A percentile compares a stretch with the other conserved stretches of the same genome.
These are phyloP conservation scores for Diorhabda elongata DNA, from an alignment of 1,140 invertebrate genomes.

Conservation along the genomic window DNA sequence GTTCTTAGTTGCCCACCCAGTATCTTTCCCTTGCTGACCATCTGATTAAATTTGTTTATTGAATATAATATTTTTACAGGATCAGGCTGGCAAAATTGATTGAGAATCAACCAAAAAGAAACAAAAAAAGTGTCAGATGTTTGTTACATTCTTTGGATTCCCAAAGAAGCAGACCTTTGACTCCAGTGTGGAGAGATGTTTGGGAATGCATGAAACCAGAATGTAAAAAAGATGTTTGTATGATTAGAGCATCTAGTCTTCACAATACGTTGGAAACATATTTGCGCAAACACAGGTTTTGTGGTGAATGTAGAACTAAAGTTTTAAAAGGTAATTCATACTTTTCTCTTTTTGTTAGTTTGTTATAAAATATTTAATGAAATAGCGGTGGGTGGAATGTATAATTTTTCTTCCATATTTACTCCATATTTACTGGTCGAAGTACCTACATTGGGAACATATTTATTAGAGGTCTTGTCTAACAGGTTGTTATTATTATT, in stretches of 20 bases:
- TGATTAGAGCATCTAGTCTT: constrained; percentile 77
- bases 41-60: background rate
- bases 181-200: constrained; percentile 71
- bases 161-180: constrained; percentile 67
- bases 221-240: constrained; percentile 79
- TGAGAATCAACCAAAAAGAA: constrained; percentile 71
- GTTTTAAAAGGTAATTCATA: constrained; percentile 51
- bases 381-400: too few species aligned
- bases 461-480: too few species aligned
- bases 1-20: too few species aligned
- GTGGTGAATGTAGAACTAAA: constrained; percentile 87
- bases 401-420: too few species aligned
- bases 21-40: too few species aligned
- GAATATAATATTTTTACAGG: constrained; percentile 46
- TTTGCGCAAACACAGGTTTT: constrained; percentile 88
- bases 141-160: constrained; percentile 82
- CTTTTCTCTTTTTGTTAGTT: too few species aligned
- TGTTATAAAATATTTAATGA: too few species aligned
- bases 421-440: too few species aligned
- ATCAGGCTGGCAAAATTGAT: constrained; percentile 70
- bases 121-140: constrained; percentile 83
- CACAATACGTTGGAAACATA: constrained; percentile 83
- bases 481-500: too few species aligned
- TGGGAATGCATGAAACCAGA: constrained; percentile 84
- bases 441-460: too few species aligned